A percentile compares a stretch with the other conserved stretches of the same genome.
Conservation (phyloP, 2,797 vertebrate species). For the Diglossa cyanea region DNA sequence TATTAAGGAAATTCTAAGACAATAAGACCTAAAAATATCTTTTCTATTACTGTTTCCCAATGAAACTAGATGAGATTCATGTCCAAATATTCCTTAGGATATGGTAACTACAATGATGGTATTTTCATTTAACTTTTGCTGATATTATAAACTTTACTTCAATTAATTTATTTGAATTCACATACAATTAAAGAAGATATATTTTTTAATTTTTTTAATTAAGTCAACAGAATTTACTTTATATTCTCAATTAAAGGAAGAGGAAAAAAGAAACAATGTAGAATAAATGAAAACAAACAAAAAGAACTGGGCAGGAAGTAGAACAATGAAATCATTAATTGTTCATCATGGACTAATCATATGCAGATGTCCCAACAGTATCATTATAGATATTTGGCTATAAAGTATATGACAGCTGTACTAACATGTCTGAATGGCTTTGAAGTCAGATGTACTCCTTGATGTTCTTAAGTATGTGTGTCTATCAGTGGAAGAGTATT, state of each 20-base stretch:
- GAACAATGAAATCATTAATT: neutral
- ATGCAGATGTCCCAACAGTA: neutral
- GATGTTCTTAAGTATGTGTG: neutral
- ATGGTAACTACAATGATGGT: neutral
- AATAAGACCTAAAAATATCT: neutral
- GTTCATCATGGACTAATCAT: neutral
- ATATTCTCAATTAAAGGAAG: neutral
- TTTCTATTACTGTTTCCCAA: neutral
- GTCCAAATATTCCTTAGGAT: neutral
- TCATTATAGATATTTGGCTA: neutral
- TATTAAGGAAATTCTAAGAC: neutral
- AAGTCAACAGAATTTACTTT: neutral
- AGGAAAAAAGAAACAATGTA: neutral
- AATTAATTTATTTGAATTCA: neutral
- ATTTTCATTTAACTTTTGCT: neutral
- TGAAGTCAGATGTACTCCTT: neutral
- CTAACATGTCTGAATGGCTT: neutral
- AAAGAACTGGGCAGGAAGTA: neutral
- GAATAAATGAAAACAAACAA: neutral
- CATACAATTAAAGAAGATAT: neutral
- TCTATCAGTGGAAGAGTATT: neutral
- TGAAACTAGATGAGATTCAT: neutral
- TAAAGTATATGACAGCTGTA: neutral
- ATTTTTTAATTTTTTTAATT: neutral
- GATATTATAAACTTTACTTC: neutral